Evolutionary conservation across 2,888 invertebrate genomes (phyloP).

Genomic region (Oconnorella tubifera): DNA sequence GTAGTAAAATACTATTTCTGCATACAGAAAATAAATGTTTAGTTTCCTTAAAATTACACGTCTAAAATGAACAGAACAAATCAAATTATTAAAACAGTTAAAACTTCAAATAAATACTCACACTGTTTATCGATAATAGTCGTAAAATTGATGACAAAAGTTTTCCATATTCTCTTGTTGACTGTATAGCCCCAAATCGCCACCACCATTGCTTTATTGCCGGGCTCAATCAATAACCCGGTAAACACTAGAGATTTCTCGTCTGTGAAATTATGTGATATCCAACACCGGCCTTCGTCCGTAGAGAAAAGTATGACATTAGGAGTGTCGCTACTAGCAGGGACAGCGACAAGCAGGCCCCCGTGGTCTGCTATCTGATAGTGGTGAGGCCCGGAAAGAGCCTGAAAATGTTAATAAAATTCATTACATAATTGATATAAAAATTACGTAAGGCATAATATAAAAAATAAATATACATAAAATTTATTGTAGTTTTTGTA

Average conservation of each 20-base stretch:
- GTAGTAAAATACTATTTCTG: no score
- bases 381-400: slow-evolving; percentile 50
- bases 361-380: slow-evolving; percentile 54
- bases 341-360: slow-evolving; percentile 51
- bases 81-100: no score
- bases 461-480: no score
- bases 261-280: slow-evolving; percentile 47
- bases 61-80: no score
- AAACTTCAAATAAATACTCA: no score
- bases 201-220: slow-evolving; percentile 48
- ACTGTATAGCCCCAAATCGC: slow-evolving; percentile 51
- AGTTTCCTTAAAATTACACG: no score
- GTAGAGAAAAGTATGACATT: slow-evolving; percentile 50
- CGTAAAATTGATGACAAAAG: slow-evolving; percentile 48
- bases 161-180: slow-evolving; percentile 44
- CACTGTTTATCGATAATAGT: slow-evolving; percentile 44
- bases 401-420: no score
- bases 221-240: slow-evolving; percentile 52
- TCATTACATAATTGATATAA: no score
- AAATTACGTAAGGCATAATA: no score
- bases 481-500: no score
- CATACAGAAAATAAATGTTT: no score
- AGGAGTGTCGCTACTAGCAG: slow-evolving; percentile 35
- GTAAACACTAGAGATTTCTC: slow-evolving; percentile 36
- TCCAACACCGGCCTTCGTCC: slow-evolving; percentile 55